A percentile compares a stretch with the other conserved stretches of the same genome.
Conservation (phyloP, 1,140 invertebrate genomes). For the Lucilia sericata region DNA sequence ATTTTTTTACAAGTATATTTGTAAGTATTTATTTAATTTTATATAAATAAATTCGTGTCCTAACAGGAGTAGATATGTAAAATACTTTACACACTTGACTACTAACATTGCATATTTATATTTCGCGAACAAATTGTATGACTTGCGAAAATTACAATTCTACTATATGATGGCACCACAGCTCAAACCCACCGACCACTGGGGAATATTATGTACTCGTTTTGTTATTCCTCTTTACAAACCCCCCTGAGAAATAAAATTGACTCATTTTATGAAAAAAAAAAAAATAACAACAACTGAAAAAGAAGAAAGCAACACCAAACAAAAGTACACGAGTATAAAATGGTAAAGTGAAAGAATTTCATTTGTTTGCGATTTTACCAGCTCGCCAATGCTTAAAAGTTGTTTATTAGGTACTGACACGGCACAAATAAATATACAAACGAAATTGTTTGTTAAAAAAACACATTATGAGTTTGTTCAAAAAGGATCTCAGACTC, state of each 20-base stretch:
- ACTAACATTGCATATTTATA: no score
- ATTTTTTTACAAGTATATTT: no score
- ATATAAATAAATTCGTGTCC: no score
- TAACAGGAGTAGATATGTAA: no score
- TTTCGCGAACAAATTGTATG: no score
- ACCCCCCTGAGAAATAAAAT: background rate
- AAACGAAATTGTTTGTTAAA: slow-evolving; percentile 1
- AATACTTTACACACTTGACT: no score
- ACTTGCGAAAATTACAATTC: no score
- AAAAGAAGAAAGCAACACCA: background rate
- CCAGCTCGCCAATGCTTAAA: background rate
- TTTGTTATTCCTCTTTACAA: background rate
- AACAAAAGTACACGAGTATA: background rate
- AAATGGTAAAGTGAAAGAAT: background rate
- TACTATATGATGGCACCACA: no score
- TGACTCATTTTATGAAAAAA: background rate
- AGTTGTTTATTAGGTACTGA: background rate
- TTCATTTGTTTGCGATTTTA: background rate
- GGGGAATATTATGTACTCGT: background rate
- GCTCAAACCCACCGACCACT: background rate
- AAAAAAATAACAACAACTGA: no score
- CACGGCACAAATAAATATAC: background rate
- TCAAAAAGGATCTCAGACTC: no score
- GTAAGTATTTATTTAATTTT: no score
- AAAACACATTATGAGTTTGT: no score